Base-by-base conservation (phyloP, 2,797 vertebrate species). In the Rhynchotus rufescens region DNA sequence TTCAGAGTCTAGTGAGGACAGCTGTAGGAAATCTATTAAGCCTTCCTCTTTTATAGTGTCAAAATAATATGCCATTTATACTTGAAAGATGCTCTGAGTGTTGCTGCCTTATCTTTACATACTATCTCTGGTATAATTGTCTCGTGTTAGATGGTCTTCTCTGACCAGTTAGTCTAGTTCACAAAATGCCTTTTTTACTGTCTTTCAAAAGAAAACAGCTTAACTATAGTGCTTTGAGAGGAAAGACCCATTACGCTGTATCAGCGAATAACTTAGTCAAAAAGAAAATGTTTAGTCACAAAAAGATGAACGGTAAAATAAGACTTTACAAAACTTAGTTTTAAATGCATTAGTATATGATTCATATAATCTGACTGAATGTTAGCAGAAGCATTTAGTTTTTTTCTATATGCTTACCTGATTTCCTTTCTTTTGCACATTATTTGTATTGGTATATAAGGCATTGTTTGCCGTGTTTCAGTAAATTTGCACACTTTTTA, bases 51-150 rank as follows among this genome's bases (percentile, higher is more conserved):
- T 88, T 80, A 49, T 62, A 6, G 40, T 40, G 49, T 73, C 56
- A 56, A 73, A 84, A 28, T 64, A 64, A 44, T 26, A 32, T 10
- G 15, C 25, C 14, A 8, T 40, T 78, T 82, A 34, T 85, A 16
- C 68, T 69, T 69, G 47, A 28, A 83, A 67, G 45, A 76, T 71
- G 40, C 15, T 30, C 82, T 82, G 61, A 78, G 17, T n/a, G 25
- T 68, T 77, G 40, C 36, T 71, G 25, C 9, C 76, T 88, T 89
- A 16, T 84, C 89, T 92, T 95, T 51, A 44, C 71, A 62, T 72
- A 77, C n/a, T 14, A 26, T 79, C 85, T 80, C 57, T 81, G 40
- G 32, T 69, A 22, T 54, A 64, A 64, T 85, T 25, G 21, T 9
- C 57, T 74, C 80, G 26, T 28, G 13, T 88, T 73, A 13, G 28